Evolutionary conservation across 2,888 invertebrate species (phyloP).

Genomic region (Meandrusa payeni): DNA sequence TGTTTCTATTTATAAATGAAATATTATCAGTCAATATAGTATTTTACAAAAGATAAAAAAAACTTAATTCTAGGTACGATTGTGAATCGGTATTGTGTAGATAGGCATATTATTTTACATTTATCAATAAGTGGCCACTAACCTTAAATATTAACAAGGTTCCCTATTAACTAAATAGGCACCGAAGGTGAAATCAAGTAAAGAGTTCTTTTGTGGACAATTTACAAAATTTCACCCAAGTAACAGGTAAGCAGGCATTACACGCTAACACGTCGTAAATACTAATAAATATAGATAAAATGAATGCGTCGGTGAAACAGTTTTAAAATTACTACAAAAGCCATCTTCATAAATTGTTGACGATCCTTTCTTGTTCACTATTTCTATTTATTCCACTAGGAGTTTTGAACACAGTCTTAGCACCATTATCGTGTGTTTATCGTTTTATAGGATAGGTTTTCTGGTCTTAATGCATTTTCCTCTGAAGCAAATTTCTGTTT

Average conservation of each 20-base stretch:
- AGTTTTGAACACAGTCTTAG: constrained; percentile 60
- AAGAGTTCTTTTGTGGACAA: constrained; percentile 52
- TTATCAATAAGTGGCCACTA: constrained; percentile 40
- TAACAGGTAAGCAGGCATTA: constrained; percentile 29
- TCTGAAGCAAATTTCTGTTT: constrained; percentile 93
- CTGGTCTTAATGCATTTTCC: constrained; percentile 89
- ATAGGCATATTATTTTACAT: constrained; percentile 42
- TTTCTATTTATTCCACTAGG: constrained; percentile 27
- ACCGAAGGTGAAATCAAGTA: constrained; percentile 67
- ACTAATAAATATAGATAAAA: constrained; percentile 25
- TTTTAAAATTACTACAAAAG: too few relatives aligned
- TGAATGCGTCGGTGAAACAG: constrained; percentile 5
- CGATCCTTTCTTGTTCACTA: constrained; percentile 14
- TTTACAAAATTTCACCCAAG: constrained; percentile 74
- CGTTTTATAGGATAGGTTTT: constrained; percentile 58
- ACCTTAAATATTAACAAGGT: constrained; percentile 36
- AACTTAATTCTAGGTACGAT: constrained; percentile 23
- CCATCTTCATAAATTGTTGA: too few relatives aligned
- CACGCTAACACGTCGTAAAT: constrained; percentile 1
- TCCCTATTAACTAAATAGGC: constrained; percentile 29
- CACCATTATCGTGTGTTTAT: constrained; percentile 39
- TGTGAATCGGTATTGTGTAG: constrained; percentile 4
- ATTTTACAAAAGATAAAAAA: constrained; percentile 47
- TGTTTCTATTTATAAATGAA: constrained; percentile 27
- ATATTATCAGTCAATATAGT: constrained; percentile 56